Evolutionary conservation across 2,888 invertebrate species (phyloP).

Genomic region (Ormyrus labotus): DNA sequence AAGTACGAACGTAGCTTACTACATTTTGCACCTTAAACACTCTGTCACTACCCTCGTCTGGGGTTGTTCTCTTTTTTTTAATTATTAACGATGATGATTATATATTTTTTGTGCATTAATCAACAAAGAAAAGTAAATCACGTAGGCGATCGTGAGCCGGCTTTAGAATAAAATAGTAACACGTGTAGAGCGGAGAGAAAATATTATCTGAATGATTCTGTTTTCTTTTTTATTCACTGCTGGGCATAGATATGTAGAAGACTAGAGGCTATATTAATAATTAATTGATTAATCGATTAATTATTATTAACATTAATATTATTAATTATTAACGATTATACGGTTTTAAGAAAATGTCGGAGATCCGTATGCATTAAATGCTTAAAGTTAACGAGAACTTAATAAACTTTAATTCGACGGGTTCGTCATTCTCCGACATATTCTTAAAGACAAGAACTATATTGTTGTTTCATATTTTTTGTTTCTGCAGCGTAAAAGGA

Average conservation of each 20-base stretch:
- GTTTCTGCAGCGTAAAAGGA: conserved; percentile 19
- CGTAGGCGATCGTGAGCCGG: conserved; percentile 52
- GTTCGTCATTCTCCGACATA: too few relatives aligned
- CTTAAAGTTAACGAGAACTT: too few relatives aligned
- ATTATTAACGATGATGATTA: conserved; percentile 7
- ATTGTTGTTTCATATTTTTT: conserved; percentile 48
- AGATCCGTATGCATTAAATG: too few relatives aligned
- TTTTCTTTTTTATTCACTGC: conserved; percentile 66
- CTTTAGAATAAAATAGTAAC: conserved; percentile 20
- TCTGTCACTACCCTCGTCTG: conserved; percentile 62
- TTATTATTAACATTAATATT: conserved; percentile 66
- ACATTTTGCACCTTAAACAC: conserved; percentile 72
- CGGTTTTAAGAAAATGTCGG: conserved; percentile 1
- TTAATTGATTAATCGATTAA: conserved; percentile 61
- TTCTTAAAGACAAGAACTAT: conserved; percentile 22
- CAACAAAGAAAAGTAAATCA: conserved; percentile 28
- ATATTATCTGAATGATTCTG: conserved; percentile 45
- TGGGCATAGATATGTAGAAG: conserved; percentile 72
- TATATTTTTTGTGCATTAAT: conserved; percentile 33
- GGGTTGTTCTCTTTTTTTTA: conserved; percentile 40
- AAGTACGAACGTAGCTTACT: conserved; percentile 70
- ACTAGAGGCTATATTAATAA: conserved; percentile 74
- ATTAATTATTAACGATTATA: conserved; percentile 57
- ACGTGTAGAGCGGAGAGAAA: conserved; percentile 14
- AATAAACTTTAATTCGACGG: too few relatives aligned